phyloP scores from a whole-genome alignment of 2,888 invertebrate genomes.

The Pammene fasciana region DNA sequence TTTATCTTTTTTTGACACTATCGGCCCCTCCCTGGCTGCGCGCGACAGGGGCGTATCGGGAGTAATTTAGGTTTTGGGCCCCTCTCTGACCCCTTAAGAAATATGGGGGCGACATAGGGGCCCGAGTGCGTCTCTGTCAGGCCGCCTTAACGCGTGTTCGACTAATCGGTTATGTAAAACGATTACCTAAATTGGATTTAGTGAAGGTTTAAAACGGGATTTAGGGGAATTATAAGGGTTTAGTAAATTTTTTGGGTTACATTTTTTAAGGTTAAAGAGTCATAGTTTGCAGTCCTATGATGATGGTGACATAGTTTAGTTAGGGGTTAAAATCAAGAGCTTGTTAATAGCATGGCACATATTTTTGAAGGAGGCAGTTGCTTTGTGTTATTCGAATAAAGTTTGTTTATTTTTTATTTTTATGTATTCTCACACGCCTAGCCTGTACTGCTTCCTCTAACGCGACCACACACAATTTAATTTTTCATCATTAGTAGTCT shows the following conservation, averaged over 20 bases:
- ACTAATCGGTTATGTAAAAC: slow-evolving; percentile 40
- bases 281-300: too few relatives aligned
- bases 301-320: too few relatives aligned
- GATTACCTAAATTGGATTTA: slow-evolving; percentile 2
- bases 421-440: slow-evolving; percentile 3
- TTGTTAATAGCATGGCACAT: too few relatives aligned
- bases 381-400: too few relatives aligned
- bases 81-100: slow-evolving; percentile 72
- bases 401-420: too few relatives aligned
- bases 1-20: slow-evolving; percentile 84
- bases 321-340: too few relatives aligned
- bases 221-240: too few relatives aligned
- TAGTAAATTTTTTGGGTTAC: too few relatives aligned
- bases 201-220: not conserved
- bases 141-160: slow-evolving; percentile 31
- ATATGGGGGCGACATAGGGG: slow-evolving; percentile 56
- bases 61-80: slow-evolving; percentile 68
- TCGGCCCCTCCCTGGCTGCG: slow-evolving; percentile 72
- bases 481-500: slow-evolving; percentile 20
- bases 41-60: slow-evolving; percentile 77
- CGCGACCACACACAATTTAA: slow-evolving; percentile 8
- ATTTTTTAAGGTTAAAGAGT: too few relatives aligned
- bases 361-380: too few relatives aligned
- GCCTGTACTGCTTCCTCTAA: not conserved
- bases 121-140: slow-evolving; percentile 28